These are phyloP conservation scores for Perdita meconis DNA, from an alignment of 2,888 invertebrate genomes.

Conservation along the genomic window DNA sequence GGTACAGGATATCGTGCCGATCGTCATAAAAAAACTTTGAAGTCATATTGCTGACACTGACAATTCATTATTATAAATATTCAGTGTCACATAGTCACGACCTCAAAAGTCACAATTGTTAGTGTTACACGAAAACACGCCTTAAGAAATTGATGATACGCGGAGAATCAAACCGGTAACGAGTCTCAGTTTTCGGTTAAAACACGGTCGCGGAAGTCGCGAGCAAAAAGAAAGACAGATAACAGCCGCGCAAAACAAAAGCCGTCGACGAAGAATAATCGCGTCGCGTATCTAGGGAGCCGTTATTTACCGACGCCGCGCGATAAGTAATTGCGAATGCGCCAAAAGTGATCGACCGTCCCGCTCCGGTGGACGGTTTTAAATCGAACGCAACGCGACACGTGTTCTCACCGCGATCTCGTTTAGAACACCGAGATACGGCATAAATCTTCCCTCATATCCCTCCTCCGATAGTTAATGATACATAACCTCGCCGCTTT, in stretches of 20 bases:
- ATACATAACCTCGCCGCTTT: constrained; percentile 36
- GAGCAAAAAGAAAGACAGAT: constrained; percentile 12
- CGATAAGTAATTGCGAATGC: constrained; percentile 51
- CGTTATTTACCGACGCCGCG: constrained; percentile 43
- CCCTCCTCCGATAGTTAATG: constrained; percentile 43
- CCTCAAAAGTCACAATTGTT: no score
- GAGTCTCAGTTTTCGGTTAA: constrained; percentile 3
- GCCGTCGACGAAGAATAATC: constrained; percentile 33
- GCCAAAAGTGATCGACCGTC: constrained; percentile 47
- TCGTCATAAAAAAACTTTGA: no score
- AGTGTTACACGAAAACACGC: no score
- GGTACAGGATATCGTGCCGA: no score
- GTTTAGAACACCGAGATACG: constrained; percentile 10
- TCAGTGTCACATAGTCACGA: no score
- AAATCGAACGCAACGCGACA: constrained; percentile 31
- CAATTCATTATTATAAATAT: no score
- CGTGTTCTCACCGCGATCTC: constrained; percentile 12
- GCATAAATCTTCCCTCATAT: constrained; percentile 36
- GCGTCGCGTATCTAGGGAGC: constrained; percentile 45
- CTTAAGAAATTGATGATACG: no score
- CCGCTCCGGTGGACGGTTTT: constrained; percentile 32
- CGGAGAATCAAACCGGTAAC: no score
- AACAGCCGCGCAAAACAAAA: constrained; percentile 28
- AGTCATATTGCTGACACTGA: no score
- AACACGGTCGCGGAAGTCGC: constrained; percentile 5